These are phyloP conservation scores for Poicephalus gulielmi DNA, from an alignment of 2,113 vertebrate genomes.

Conservation along the genomic window DNA sequence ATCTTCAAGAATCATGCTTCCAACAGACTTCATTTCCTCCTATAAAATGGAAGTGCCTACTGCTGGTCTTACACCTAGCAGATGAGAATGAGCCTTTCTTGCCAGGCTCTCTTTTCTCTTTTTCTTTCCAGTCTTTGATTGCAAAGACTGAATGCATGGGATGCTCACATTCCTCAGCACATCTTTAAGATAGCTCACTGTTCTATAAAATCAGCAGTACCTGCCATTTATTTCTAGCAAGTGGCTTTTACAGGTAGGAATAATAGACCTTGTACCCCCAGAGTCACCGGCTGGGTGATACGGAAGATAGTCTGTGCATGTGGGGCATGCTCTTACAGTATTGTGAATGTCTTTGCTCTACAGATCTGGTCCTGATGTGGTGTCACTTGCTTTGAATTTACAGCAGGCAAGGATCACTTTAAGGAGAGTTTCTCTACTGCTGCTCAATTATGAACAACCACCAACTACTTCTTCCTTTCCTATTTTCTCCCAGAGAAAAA, in stretches of 20 bases:
- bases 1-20: background rate
- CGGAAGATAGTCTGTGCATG: fast-evolving
- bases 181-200: background rate
- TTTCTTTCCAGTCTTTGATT: background rate
- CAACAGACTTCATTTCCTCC: background rate
- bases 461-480: background rate
- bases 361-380: background rate
- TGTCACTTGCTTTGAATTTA: background rate
- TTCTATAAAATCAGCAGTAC: background rate
- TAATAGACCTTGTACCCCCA: background rate
- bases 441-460: background rate
- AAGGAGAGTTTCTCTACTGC: background rate
- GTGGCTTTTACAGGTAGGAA: background rate
- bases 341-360: background rate
- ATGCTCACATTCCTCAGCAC: background rate
- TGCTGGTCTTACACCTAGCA: background rate
- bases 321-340: background rate
- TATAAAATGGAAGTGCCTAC: background rate
- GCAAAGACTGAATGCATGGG: background rate
- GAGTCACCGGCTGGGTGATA: background rate
- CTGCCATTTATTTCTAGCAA: background rate
- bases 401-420: background rate
- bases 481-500: background rate
- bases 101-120: background rate
- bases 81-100: background rate